Conservation (phyloP, 2,888 invertebrate species). For the Microctonus brassicae region DNA sequence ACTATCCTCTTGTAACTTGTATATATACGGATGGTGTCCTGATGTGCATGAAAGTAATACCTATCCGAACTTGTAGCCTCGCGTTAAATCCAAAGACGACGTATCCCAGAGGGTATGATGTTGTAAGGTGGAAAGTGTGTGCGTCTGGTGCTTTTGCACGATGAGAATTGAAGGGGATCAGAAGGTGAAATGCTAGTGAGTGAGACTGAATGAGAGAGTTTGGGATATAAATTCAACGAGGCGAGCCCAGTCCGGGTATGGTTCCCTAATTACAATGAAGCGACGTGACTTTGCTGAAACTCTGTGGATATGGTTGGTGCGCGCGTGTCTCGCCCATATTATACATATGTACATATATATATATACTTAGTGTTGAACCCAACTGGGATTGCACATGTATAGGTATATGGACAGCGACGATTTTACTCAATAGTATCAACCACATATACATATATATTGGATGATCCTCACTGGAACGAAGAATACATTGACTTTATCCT, state of each 20-base stretch:
- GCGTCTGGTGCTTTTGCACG: background rate
- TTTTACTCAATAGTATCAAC: background rate
- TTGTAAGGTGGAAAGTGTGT: background rate
- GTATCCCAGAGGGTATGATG: constrained; percentile 10
- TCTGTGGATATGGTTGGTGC: constrained; percentile 2
- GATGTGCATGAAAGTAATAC: background rate
- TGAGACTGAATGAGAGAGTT: background rate
- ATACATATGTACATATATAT: too few species aligned
- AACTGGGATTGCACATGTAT: background rate
- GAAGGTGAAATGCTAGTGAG: background rate
- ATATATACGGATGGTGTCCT: background rate
- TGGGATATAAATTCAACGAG: constrained; percentile 31
- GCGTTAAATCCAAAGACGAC: constrained; percentile 43
- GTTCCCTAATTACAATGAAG: constrained; percentile 46
- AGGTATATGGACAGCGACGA: background rate
- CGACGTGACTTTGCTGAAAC: constrained; percentile 50
- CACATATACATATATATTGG: background rate
- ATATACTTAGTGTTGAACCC: background rate
- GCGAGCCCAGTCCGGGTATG: constrained; percentile 16
- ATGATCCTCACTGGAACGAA: background rate
- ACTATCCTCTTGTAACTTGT: constrained; percentile 11
- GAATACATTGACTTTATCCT: constrained; percentile 6
- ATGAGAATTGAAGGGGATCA: background rate
- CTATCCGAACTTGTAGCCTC: constrained; percentile 11
- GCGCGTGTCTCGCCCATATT: background rate